Conservation (phyloP, 2,888 invertebrate species). For the Abrostola tripartita region DNA sequence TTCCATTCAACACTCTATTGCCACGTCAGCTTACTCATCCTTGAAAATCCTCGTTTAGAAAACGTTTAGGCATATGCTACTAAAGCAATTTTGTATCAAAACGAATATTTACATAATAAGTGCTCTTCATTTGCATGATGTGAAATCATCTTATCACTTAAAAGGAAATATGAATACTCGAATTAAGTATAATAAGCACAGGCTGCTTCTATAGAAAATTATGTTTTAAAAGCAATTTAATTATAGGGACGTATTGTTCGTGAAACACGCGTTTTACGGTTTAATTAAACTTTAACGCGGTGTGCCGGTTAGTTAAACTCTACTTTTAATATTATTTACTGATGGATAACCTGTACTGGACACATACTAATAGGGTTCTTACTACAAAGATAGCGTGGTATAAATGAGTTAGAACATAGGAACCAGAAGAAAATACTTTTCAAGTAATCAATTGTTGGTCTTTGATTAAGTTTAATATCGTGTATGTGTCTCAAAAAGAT, state of each 20-base stretch:
- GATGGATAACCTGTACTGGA: neutral
- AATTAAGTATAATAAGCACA: conserved; percentile 2
- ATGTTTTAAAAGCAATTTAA: conserved; percentile 12
- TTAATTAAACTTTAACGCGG: neutral
- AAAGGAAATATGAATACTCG: conserved; percentile 17
- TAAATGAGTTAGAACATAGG: no score
- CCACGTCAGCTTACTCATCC: no score
- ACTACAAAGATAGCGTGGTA: no score
- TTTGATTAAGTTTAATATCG: neutral
- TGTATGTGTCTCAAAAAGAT: conserved; percentile 20
- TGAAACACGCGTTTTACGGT: conserved; percentile 1
- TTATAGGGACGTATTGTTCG: conserved; percentile 4
- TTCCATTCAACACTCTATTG: no score
- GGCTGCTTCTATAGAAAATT: conserved; percentile 10
- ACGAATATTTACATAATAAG: conserved; percentile 26
- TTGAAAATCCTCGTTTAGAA: neutral
- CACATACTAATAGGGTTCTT: no score
- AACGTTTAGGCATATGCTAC: conserved; percentile 17
- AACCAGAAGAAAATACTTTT: no score
- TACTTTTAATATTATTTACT: neutral
- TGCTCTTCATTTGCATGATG: conserved; percentile 29
- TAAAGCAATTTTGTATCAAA: conserved; percentile 16
- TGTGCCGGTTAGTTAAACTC: neutral
- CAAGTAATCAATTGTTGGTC: no score
- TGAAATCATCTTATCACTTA: conserved; percentile 24